These are phyloP conservation scores for Julus scanicus DNA, from an alignment of 2,888 invertebrate genomes.

Conservation along the genomic window DNA sequence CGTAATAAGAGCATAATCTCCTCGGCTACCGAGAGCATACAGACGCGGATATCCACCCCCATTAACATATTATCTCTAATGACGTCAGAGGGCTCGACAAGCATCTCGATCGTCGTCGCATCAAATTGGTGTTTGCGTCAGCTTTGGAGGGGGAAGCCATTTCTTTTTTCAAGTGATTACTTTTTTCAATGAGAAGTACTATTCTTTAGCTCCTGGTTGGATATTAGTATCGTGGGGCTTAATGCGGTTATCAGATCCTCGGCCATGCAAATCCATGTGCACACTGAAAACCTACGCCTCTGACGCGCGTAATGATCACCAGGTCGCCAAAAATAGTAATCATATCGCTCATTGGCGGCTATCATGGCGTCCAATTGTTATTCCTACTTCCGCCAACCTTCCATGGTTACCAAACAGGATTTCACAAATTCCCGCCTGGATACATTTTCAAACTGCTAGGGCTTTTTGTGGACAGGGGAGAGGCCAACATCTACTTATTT, in stretches of 20 bases:
- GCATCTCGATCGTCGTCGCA: background rate
- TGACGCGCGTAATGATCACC: background rate
- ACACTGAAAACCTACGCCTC: background rate
- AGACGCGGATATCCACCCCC: background rate
- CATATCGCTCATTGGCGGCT: background rate
- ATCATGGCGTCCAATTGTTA: constrained; percentile 7
- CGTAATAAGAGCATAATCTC: background rate
- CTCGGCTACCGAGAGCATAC: background rate
- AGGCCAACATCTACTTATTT: no score
- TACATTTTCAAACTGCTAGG: no score
- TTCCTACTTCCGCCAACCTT: background rate
- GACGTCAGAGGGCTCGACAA: background rate
- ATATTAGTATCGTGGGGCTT: background rate
- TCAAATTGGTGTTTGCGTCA: background rate
- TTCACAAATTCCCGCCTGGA: background rate
- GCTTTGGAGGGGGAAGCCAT: background rate
- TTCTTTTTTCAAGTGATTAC: background rate
- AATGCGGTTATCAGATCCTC: background rate
- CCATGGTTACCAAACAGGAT: background rate
- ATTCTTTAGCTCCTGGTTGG: background rate
- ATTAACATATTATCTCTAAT: background rate
- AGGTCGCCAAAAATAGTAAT: background rate
- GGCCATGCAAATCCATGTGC: background rate
- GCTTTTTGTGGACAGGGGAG: no score
- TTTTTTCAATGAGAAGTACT: background rate